Base-by-base conservation (phyloP, 2,797 vertebrate species). In the Trachops cirrhosus region DNA sequence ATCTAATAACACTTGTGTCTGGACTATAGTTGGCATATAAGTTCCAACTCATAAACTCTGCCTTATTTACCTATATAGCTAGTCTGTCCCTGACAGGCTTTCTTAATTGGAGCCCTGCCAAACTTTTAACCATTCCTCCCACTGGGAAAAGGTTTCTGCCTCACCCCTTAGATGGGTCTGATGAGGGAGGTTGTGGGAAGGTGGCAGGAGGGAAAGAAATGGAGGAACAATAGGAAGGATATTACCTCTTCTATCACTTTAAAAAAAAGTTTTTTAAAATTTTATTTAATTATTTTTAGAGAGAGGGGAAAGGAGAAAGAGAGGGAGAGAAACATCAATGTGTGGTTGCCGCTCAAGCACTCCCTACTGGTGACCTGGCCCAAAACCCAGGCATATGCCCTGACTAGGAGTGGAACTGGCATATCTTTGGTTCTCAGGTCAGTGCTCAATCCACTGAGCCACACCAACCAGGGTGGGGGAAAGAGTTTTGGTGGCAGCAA, bases 231-330 rank as follows among this genome's bases (percentile, higher is more conserved):
- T 71, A 89, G 85, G 96, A 97, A 97, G 79, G 85, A 96, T 84
- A 79, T 95, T 97, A 86, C 52, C 79, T 96, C 96, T 96, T 96
- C 70, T 89, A 67, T 97, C 96, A 93, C 84, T 97, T 95, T 82
- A 71, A 80, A 59, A 64, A 90, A 37, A 52, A 19, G 1, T 54
- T 59, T 57, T 57, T 12, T 12, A 26, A 52, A 52, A 10, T 59
- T 26, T 59, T 59, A 59, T 59, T 59, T 59, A 59, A 11, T 59
- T 59, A 59, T 59, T 59, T 59, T 59, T 29, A 59, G 24, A 59
- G 54, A 26, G 57, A 59, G 57, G 57, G 57, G 24, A 59, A 59
- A 24, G 9, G 24, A 57, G 54, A 26, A 59, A 59, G 24, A 59
- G 24, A 29, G 57, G 57, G 57, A 59, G 24, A 59, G 57, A 26